Conservation (phyloP, 1,140 invertebrate genomes). For the Leptinotarsa lineolata region DNA sequence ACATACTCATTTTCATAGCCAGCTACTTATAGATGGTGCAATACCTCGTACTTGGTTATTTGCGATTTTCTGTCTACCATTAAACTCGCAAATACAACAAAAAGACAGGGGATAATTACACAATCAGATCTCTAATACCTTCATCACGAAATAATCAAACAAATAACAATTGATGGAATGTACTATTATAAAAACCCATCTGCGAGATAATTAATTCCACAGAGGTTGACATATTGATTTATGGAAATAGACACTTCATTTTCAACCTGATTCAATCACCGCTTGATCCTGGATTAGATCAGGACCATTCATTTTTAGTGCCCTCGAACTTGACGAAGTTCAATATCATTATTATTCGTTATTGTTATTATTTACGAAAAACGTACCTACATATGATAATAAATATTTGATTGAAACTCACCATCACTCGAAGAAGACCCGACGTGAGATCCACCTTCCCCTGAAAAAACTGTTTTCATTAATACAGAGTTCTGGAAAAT, state of each 20-base stretch:
- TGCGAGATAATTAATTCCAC: neutral
- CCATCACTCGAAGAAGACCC: conserved; percentile 53
- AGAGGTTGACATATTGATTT: neutral
- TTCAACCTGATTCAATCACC: too few species aligned
- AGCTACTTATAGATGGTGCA: conserved; percentile 43
- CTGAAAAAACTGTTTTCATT: conserved; percentile 45
- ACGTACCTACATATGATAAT: neutral
- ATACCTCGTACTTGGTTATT: conserved; percentile 40
- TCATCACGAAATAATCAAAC: conserved; percentile 38
- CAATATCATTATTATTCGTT: too few species aligned
- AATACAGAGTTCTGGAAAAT: neutral
- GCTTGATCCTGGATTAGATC: too few species aligned
- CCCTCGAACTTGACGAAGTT: too few species aligned
- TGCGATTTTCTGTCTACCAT: conserved; percentile 41
- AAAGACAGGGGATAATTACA: conserved; percentile 36
- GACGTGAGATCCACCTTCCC: conserved; percentile 54
- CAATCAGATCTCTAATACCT: conserved; percentile 37
- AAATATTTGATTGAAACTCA: conserved; percentile 41
- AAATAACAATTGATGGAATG: conserved; percentile 29
- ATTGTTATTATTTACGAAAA: too few species aligned
- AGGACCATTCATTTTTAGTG: too few species aligned
- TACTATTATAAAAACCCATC: conserved; percentile 16
- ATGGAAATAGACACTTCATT: neutral
- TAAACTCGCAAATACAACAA: conserved; percentile 37
- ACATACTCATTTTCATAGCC: conserved; percentile 44